A percentile compares a stretch with the other conserved stretches of the same genome.
phyloP scores from a whole-genome alignment of 2,797 vertebrate species.

The Cyprinella venusta region DNA sequence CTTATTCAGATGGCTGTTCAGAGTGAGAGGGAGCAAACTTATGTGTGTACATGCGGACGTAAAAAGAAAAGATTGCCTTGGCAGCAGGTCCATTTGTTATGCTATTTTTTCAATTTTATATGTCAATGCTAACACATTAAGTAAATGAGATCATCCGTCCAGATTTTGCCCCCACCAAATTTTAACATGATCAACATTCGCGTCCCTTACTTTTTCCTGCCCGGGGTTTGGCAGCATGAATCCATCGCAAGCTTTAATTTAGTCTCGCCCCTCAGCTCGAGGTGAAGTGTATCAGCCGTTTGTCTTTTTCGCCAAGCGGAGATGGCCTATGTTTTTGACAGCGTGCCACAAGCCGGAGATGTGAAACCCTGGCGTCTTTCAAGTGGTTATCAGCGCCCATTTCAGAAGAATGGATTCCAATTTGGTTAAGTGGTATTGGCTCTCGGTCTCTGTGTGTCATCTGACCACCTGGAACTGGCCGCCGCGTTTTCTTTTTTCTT shows the following conservation, averaged over 20 bases:
- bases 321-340: constrained; percentile 15
- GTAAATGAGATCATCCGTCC: constrained; percentile 53
- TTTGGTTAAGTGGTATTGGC: constrained; percentile 52
- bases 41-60: not conserved
- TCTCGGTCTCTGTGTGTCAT: constrained; percentile 15
- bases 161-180: constrained; percentile 38
- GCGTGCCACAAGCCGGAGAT: constrained; percentile 27
- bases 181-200: constrained; percentile 44
- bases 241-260: constrained; percentile 58
- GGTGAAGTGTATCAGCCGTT: constrained; percentile 33
- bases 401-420: constrained; percentile 32
- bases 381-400: constrained; percentile 20
- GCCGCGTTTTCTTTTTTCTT: not conserved
- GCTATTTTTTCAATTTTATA: constrained; percentile 31
- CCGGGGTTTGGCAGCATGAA: constrained; percentile 48
- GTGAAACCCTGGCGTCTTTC: constrained; percentile 41
- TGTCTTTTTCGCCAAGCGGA: not conserved
- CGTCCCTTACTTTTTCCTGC: constrained; percentile 40
- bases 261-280: constrained; percentile 33
- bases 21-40: not conserved
- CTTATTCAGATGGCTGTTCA: constrained; percentile 49
- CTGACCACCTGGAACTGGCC: constrained; percentile 12
- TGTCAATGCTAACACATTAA: constrained; percentile 36
- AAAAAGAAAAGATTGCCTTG: constrained; percentile 45
- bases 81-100: constrained; percentile 43